Conservation (phyloP, 2,888 invertebrate genomes). For the Steinernema hermaphroditum region DNA sequence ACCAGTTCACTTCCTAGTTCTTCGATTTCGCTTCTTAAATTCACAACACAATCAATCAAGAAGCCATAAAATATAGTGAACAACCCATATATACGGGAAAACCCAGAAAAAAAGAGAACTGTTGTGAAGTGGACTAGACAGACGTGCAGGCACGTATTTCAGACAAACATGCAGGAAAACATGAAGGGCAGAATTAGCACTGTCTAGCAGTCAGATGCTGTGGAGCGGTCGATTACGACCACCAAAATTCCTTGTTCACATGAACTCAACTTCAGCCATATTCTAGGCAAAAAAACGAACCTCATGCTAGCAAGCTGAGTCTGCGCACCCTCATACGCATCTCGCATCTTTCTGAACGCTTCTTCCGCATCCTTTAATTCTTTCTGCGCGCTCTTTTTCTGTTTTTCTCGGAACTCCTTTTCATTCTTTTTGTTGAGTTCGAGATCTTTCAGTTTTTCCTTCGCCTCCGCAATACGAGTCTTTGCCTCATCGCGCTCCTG, state of each 20-base stretch:
- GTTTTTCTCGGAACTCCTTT: constrained; percentile 42
- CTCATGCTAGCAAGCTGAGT: constrained; percentile 25
- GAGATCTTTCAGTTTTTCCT: constrained; percentile 35
- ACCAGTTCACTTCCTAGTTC: constrained; percentile 32
- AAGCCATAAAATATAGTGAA: no score
- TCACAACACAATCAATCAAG: no score
- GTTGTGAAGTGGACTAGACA: no score
- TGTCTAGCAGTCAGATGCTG: no score
- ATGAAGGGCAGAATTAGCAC: no score
- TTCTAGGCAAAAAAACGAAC: neutral
- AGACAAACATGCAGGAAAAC: no score
- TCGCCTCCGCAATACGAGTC: constrained; percentile 39
- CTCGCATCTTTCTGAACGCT: constrained; percentile 34
- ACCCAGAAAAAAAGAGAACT: no score
- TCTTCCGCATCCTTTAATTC: constrained; percentile 42
- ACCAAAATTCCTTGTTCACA: no score
- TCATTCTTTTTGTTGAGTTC: constrained; percentile 36
- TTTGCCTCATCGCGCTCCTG: constrained; percentile 36
- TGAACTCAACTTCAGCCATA: no score
- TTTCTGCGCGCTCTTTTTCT: constrained; percentile 46
- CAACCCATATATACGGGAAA: no score
- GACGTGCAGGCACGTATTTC: no score
- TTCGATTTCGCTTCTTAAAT: neutral
- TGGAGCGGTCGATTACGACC: no score
- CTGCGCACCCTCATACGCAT: constrained; percentile 33